Base-by-base conservation (phyloP, 2,797 vertebrate genomes). In the Lepilemur septentrionalis region DNA sequence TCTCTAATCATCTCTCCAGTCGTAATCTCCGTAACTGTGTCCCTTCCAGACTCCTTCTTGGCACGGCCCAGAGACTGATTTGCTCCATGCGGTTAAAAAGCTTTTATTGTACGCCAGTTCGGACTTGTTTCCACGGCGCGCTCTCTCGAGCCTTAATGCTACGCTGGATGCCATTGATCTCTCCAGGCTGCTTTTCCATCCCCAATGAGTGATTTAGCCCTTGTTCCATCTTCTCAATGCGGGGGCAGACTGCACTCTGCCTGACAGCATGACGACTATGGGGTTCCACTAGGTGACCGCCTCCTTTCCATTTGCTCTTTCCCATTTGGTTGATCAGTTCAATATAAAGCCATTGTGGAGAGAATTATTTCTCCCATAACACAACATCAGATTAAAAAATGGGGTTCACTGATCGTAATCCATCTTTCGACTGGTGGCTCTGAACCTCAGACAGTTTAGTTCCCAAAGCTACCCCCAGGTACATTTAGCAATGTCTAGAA, bases 1-100 rank as follows among this genome's bases (percentile, higher is more conserved):
- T 97, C 97, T 97, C 98, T 98, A 98, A 98, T 98, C 98, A 98
- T 98, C 98, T 98, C 98, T 98, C 95, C 97, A 96, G 98, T 97
- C 97, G 84, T 97, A 98, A 98, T 98, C 98, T 98, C 98, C 95
- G 98, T 98, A 98, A 98, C 95, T 98, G 98, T 97, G 97, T 97
- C 97, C 96, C 93, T 95, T 98, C 98, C 98, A 98, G 95, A 97
- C 98, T 98, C 98, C 98, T 98, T 94, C 98, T 98, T 98, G 98
- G 98, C 98, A 98, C 69, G 93, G 89, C 97, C 98, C 90, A 96
- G 97, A 98, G 97, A 96, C 95, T 86, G 97, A 98, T 98, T 97
- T 96, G 96, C 98, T 98, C 97, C 97, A 96, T 98, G 98, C 97
- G 96, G 97, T 97, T 98, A 97, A 97, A 97, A 98, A 96, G 95